Evolutionary conservation across 92 coral and sea anemone species (phyloP).

Genomic region (Palythoa heliodiscus): DNA sequence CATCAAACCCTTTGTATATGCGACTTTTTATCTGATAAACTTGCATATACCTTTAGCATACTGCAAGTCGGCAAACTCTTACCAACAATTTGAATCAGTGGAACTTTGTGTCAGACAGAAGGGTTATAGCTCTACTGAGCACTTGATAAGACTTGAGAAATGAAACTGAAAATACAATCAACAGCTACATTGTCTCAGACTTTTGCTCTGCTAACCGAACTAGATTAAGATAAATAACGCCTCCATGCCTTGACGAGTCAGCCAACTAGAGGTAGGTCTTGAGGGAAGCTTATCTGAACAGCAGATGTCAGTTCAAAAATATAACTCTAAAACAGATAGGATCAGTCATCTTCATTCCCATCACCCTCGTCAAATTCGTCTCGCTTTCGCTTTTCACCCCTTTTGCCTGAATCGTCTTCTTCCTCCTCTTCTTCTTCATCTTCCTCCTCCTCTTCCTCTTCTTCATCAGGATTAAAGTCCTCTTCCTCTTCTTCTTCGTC

Average conservation of each 20-base stretch:
- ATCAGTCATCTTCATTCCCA: constrained; percentile 76
- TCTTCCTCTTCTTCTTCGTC: constrained; percentile 96
- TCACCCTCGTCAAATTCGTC: constrained; percentile 69
- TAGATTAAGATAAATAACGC: constrained; percentile 9
- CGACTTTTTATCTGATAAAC: not conserved
- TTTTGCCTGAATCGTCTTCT: constrained; percentile 65
- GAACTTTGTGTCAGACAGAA: not conserved
- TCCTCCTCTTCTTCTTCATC: constrained; percentile 87
- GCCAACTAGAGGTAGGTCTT: not conserved
- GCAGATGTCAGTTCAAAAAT: constrained; percentile 25
- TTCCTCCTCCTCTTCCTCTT: constrained; percentile 88
- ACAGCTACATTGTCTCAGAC: not conserved
- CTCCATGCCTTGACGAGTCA: constrained; percentile 3
- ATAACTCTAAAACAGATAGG: constrained; percentile 27
- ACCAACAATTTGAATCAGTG: not conserved
- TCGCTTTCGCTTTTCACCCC: constrained; percentile 88
- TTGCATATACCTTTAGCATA: not conserved
- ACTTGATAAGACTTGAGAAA: not conserved
- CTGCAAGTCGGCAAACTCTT: not conserved
- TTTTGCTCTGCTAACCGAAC: not conserved
- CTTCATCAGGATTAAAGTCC: constrained; percentile 94
- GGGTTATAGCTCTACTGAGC: not conserved
- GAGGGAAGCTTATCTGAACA: constrained; percentile 3
- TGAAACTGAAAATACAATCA: not conserved
- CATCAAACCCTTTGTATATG: too few species aligned